Conservation (phyloP, 2,888 invertebrate species). For the Thereva unica region DNA sequence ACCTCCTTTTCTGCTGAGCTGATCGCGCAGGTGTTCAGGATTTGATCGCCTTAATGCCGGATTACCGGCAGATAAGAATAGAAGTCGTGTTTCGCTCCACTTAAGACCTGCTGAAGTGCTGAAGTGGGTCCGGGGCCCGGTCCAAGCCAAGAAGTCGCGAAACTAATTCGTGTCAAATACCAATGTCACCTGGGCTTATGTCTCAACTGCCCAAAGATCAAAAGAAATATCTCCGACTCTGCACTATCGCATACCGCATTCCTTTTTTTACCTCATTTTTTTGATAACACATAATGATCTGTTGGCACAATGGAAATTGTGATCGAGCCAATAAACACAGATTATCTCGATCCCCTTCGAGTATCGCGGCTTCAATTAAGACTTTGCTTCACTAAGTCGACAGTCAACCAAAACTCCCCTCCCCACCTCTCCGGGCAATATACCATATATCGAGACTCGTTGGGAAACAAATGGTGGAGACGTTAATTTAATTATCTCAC, state of each 20-base stretch:
- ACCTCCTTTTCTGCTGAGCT: too few relatives aligned
- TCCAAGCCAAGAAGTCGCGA: neutral
- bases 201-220: too few relatives aligned
- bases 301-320: slow-evolving; percentile 20
- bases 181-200: slow-evolving; percentile 7
- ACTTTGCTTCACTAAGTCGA: slow-evolving; percentile 19
- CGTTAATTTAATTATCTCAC: slow-evolving; percentile 36
- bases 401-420: slow-evolving; percentile 6
- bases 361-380: slow-evolving; percentile 22
- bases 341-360: slow-evolving; percentile 6
- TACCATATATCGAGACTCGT: neutral
- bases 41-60: too few relatives aligned
- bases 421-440: too few relatives aligned
- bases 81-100: too few relatives aligned
- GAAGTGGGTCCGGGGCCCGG: too few relatives aligned
- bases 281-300: slow-evolving; percentile 19
- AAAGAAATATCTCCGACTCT: too few relatives aligned
- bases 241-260: too few relatives aligned
- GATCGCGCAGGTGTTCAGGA: too few relatives aligned
- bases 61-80: too few relatives aligned
- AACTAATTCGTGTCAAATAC: slow-evolving; percentile 24
- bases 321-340: slow-evolving; percentile 27
- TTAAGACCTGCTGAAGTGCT: too few relatives aligned
- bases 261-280: neutral
- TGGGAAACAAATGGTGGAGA: slow-evolving; percentile 32